These are phyloP conservation scores for Frankliniella intonsa DNA, from an alignment of 2,888 invertebrate genomes.

Conservation along the genomic window DNA sequence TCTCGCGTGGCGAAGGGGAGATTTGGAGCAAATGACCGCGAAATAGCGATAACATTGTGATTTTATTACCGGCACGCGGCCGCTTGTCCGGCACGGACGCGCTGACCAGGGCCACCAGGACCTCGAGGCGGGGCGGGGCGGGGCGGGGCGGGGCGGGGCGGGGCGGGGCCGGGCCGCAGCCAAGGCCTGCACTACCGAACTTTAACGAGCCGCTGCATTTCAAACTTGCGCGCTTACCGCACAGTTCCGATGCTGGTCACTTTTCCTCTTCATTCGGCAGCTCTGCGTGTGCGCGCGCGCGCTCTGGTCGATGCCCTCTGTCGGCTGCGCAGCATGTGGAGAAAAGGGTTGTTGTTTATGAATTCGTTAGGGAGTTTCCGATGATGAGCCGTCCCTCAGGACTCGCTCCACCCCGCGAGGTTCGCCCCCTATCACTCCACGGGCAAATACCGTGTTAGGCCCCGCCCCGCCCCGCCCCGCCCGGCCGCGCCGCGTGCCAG, in stretches of 20 bases:
- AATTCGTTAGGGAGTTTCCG: no score
- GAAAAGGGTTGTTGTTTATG: no score
- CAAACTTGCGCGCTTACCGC: no score
- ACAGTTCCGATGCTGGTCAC: no score
- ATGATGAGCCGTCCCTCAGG: no score
- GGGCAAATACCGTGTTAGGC: background rate
- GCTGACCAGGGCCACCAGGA: background rate
- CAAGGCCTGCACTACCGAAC: background rate
- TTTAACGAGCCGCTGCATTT: background rate
- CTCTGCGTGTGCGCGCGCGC: no score
- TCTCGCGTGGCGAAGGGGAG: background rate
- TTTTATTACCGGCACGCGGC: conserved; percentile 14
- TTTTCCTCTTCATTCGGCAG: no score
- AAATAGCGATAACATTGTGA: conserved; percentile 27
- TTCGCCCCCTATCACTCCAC: background rate
- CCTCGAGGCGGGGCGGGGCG: background rate
- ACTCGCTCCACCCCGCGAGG: no score
- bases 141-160: background rate
- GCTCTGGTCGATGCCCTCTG: no score
- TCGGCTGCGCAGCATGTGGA: no score
- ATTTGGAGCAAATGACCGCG: conserved; percentile 26
- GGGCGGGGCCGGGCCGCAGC: no score
- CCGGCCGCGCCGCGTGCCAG: background rate
- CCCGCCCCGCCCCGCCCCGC: background rate
- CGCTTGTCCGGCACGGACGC: background rate